A percentile compares a stretch with the other conserved stretches of the same genome.
phyloP scores from a whole-genome alignment of 2,797 vertebrate genomes.

The Decapterus maruadsi region DNA sequence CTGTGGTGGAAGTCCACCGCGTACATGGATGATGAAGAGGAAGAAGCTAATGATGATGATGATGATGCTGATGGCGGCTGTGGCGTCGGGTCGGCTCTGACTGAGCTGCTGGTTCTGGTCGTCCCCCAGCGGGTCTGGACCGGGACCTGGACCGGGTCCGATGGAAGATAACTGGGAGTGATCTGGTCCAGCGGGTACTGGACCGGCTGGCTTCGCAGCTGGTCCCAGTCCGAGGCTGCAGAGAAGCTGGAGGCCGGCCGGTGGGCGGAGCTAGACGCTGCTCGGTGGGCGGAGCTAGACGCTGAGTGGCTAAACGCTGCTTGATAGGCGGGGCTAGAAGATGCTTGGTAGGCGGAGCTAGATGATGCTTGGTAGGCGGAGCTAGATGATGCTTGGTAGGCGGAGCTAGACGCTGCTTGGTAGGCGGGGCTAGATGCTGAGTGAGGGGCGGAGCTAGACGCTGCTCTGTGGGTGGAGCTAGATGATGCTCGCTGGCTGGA shows the following conservation, averaged over 20 bases:
- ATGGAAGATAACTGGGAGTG: constrained; percentile 23
- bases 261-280: constrained; percentile 3
- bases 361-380: no score
- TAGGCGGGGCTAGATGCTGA: no score
- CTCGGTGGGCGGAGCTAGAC: constrained; percentile 14
- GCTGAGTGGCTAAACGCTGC: neutral
- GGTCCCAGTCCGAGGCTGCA: constrained; percentile 45
- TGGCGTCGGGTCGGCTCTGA: neutral
- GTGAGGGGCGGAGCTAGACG: no score
- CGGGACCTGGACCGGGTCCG: constrained; percentile 27
- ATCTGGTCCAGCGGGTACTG: constrained; percentile 44
- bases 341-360: no score
- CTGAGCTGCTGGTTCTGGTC: constrained; percentile 17
- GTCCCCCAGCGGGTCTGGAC: constrained; percentile 58
- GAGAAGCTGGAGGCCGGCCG: neutral
- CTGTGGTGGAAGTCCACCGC: constrained; percentile 61
- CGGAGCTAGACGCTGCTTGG: no score
- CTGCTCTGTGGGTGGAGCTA: neutral
- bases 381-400: no score
- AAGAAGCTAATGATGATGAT: neutral
- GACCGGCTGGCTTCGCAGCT: constrained; percentile 16
- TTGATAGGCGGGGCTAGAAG: no score
- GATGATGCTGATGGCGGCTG: neutral
- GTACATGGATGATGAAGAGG: constrained; percentile 29
- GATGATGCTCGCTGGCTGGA: neutral